These are phyloP conservation scores for Rhombomys opimus DNA, from an alignment of 2,113 vertebrate species.

Conservation along the genomic window DNA sequence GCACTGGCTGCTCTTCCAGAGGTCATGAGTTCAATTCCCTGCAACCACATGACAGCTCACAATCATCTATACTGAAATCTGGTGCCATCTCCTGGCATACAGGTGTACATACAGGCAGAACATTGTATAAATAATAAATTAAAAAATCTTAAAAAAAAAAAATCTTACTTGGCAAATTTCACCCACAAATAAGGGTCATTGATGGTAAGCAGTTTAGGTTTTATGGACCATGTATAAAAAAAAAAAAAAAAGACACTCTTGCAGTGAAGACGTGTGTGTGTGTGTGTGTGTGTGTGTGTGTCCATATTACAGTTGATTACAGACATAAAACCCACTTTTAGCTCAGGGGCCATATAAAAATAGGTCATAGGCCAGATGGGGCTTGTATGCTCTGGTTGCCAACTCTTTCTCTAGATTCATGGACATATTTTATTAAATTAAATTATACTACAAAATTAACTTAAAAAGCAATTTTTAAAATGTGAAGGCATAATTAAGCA, in stretches of 20 bases:
- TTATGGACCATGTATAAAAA: background rate
- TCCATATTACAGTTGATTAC: background rate
- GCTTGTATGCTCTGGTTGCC: background rate
- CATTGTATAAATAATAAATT: too few relatives aligned
- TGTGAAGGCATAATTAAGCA: constrained; percentile 57
- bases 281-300: background rate
- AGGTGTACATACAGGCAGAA: too few relatives aligned
- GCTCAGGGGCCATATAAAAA: background rate
- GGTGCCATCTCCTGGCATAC: too few relatives aligned
- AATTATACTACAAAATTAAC: constrained; percentile 49
- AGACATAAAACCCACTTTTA: background rate
- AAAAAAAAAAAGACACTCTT: background rate
- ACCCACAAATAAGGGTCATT: background rate
- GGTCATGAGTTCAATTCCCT: too few relatives aligned
- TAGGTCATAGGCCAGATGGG: background rate
- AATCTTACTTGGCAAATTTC: background rate
- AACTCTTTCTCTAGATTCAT: constrained; percentile 3
- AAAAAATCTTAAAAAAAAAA: background rate
- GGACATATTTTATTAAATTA: constrained; percentile 60
- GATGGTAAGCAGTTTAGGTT: background rate
- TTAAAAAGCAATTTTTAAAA: constrained; percentile 62
- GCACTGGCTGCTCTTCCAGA: too few relatives aligned
- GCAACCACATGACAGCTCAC: too few relatives aligned
- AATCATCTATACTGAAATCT: too few relatives aligned
- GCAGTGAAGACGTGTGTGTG: background rate